Percentiles rank a stretch among this genome's conserved stretches.
Conservation (phyloP, 2,113 vertebrate species). For the Erinaceus europaeus region DNA sequence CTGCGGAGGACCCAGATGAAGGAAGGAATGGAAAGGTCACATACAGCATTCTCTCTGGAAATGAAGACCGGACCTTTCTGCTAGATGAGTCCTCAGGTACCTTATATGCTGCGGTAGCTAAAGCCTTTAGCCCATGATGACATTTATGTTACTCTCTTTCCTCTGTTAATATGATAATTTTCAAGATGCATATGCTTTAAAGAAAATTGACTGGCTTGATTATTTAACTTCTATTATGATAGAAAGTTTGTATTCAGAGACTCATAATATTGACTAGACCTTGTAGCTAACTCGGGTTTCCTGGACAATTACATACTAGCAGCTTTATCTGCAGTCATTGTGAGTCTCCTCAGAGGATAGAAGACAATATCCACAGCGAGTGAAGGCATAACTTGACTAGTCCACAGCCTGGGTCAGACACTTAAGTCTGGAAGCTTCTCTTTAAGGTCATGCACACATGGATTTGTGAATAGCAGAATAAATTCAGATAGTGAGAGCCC, state of each 20-base stretch:
- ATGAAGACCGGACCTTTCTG: slow-evolving; percentile 82
- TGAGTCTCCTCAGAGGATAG: background rate
- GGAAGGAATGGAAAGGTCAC: slow-evolving; percentile 86
- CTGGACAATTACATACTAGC: background rate
- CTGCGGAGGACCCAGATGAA: slow-evolving; percentile 88
- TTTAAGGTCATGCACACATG: background rate
- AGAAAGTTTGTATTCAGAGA: background rate
- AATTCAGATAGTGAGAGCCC: background rate
- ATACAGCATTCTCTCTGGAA: slow-evolving; percentile 87
- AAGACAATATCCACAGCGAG: background rate
- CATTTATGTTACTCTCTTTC: background rate
- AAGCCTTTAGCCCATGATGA: background rate
- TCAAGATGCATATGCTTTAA: background rate
- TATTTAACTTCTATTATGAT: background rate
- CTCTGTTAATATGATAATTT: background rate
- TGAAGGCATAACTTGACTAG: background rate
- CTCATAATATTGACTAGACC: background rate
- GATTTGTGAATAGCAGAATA: background rate
- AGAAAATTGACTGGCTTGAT: background rate
- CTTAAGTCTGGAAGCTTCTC: background rate
- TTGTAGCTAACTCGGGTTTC: background rate
- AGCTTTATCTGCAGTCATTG: background rate
- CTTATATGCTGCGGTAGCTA: background rate
- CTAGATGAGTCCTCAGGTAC: slow-evolving; percentile 90
- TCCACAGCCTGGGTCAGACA: background rate